A percentile compares a stretch with the other conserved stretches of the same genome.
Conservation (phyloP, 2,888 invertebrate genomes). For the Exocentrus adspersus region DNA sequence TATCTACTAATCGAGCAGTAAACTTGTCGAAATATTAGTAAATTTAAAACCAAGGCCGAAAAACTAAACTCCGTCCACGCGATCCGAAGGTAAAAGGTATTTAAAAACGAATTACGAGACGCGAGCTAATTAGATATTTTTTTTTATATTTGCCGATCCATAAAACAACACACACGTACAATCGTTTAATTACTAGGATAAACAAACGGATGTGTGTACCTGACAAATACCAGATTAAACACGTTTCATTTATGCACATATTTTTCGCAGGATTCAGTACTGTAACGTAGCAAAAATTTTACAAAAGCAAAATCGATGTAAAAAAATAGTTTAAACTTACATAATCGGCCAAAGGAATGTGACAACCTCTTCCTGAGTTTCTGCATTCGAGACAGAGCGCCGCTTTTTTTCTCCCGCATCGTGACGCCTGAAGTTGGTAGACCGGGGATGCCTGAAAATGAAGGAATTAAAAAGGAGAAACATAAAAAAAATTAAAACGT, state of each 20-base stretch:
- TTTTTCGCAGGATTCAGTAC: too few species aligned
- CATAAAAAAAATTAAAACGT: too few species aligned
- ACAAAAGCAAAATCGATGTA: too few species aligned
- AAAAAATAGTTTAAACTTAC: slow-evolving; percentile 77
- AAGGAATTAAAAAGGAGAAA: too few species aligned
- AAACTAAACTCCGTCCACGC: too few species aligned
- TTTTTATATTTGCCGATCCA: neutral
- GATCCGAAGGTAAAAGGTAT: neutral
- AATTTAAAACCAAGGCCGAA: too few species aligned
- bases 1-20: too few species aligned
- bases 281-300: too few species aligned
- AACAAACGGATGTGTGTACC: neutral
- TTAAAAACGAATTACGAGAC: neutral
- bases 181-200: neutral
- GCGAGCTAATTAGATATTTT: neutral
- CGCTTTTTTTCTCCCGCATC: slow-evolving; percentile 93
- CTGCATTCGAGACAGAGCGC: slow-evolving; percentile 91
- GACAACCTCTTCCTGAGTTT: slow-evolving; percentile 95
- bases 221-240: too few species aligned
- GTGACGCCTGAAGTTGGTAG: slow-evolving; percentile 75
- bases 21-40: too few species aligned
- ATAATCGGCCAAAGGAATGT: slow-evolving; percentile 95
- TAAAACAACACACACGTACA: neutral
- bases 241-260: too few species aligned
- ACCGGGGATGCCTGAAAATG: slow-evolving; percentile 60